Percentiles rank a stretch among this genome's conserved stretches.
phyloP scores from a whole-genome alignment of 2,888 invertebrate species.

The Nymphalis urticae region DNA sequence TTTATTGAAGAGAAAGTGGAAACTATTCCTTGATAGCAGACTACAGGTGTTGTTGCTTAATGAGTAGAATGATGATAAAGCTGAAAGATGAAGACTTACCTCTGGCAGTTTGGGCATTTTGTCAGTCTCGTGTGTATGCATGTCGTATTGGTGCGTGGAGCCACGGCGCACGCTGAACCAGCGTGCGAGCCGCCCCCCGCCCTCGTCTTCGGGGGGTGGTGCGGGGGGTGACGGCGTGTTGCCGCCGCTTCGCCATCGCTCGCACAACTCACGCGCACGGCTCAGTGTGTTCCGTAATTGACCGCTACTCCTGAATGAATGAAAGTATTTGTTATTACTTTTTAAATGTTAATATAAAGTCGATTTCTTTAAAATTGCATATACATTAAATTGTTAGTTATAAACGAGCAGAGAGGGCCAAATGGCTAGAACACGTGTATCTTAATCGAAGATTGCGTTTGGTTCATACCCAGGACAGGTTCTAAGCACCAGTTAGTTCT shows the following conservation, averaged over 20 bases:
- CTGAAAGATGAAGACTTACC: slow-evolving; percentile 66
- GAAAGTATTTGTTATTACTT: neutral
- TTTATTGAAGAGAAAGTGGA: too few species aligned
- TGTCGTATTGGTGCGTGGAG: slow-evolving; percentile 91
- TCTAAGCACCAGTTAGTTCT: neutral
- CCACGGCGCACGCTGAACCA: slow-evolving; percentile 95
- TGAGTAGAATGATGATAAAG: too few species aligned
- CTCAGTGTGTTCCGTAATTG: slow-evolving; percentile 90
- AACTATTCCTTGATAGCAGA: too few species aligned
- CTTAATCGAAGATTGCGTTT: too few species aligned
- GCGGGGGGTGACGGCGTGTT: slow-evolving; percentile 55
- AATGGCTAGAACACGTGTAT: too few species aligned
- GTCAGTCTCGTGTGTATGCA: slow-evolving; percentile 74
- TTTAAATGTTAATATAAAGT: neutral
- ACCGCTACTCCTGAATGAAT: slow-evolving; percentile 84
- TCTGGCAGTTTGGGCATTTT: slow-evolving; percentile 92
- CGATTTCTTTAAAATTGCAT: too few species aligned
- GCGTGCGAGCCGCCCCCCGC: slow-evolving; percentile 89
- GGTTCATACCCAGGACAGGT: neutral
- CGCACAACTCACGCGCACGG: slow-evolving; percentile 91
- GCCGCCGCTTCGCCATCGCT: slow-evolving; percentile 86
- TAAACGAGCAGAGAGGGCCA: too few species aligned
- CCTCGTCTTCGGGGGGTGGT: slow-evolving; percentile 81
- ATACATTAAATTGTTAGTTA: too few species aligned
- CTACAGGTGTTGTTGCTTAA: too few species aligned